Evolutionary conservation across 2,888 invertebrate species (phyloP), one percentile per base, ranked within the genome.

Genomic region (Melieria picta): DNA sequence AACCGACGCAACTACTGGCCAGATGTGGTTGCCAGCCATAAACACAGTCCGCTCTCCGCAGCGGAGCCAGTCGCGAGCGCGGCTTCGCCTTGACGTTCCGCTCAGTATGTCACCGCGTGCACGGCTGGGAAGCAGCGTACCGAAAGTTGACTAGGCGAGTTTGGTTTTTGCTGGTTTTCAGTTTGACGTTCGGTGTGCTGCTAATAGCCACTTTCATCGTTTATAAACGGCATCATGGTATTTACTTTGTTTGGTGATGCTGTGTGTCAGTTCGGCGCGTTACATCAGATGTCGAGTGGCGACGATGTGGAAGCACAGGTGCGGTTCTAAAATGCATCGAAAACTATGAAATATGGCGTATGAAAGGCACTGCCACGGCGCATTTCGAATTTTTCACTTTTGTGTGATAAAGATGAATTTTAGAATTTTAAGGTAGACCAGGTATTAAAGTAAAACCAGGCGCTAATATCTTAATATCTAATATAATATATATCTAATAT

Each of bases 1-100:
- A 79, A 80, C 79, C 79, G 77, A 81, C 80, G 81, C 81, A 76
- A 81, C 81, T 81, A 80, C 81, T 81, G 78, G 77, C 74, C 77
- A 30, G 30, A 30, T 2, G 30, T 30, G 30, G 30, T 30, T 30
- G 30, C 30, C 30, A 79, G 77, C 78, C 77, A 73, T 13, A 45
- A 30, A n/a, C 13, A 5, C 45, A 45, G 9, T 66, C 58, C 10
- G 13, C 57, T 46, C 56, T 30, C 30, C 30, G 30, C 30, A 30
- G 30, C 30, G 30, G 30, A 30, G 30, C 30, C 30, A 30, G 30
- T 30, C 30, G 30, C 30, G 30, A 30, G 30, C 30, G 30, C 30
- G 2, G 30, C 30, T 30, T 30, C 30, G 30, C 30, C 30, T 30
- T 30, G 30, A 30, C 30, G 30, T 30, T 30, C 30, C 30, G 30